Percentiles rank a stretch among this genome's conserved stretches.
Conservation (phyloP, 2,797 vertebrate genomes). For the Rhinatrema bivittatum region DNA sequence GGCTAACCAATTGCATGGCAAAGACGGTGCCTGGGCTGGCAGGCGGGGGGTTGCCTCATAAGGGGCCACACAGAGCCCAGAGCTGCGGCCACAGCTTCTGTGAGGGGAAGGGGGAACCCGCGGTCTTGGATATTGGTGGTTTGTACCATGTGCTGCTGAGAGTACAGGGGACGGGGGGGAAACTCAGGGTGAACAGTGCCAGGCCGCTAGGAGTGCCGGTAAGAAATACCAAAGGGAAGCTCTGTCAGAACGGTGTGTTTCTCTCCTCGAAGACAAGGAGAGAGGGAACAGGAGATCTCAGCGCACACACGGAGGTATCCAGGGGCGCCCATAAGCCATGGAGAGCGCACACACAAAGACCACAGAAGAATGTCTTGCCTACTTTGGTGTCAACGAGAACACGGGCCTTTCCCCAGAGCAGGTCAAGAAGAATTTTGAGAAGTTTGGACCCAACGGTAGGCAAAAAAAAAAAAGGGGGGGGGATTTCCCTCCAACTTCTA, state of each 20-base stretch:
- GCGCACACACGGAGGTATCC: too few species aligned
- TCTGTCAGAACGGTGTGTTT: too few species aligned
- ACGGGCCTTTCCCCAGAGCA: conserved; percentile 69
- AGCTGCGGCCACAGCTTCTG: too few species aligned
- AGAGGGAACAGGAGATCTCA: too few species aligned
- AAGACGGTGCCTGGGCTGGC: conserved; percentile 19
- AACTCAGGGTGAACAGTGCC: background rate
- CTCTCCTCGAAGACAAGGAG: too few species aligned
- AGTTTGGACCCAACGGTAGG: conserved; percentile 83
- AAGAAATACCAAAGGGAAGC: conserved; percentile 26
- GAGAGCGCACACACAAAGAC: conserved; percentile 70
- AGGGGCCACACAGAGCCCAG: too few species aligned
- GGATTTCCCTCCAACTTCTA: conserved; percentile 44
- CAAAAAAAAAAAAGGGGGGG: conserved; percentile 39
- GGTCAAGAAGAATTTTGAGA: conserved; percentile 78
- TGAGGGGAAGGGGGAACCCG: conserved; percentile 48
- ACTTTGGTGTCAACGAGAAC: conserved; percentile 72
- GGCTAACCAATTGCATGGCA: conserved; percentile 35
- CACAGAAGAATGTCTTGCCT: conserved; percentile 64
- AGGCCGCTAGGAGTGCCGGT: conserved; percentile 17
- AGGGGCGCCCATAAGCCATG: too few species aligned
- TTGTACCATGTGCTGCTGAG: conserved; percentile 37
- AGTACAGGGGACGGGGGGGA: too few species aligned
- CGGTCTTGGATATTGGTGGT: conserved; percentile 17
- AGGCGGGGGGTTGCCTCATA: conserved; percentile 8